Conservation (phyloP, 2,888 invertebrate genomes). For the Dromius quadrimaculatus region DNA sequence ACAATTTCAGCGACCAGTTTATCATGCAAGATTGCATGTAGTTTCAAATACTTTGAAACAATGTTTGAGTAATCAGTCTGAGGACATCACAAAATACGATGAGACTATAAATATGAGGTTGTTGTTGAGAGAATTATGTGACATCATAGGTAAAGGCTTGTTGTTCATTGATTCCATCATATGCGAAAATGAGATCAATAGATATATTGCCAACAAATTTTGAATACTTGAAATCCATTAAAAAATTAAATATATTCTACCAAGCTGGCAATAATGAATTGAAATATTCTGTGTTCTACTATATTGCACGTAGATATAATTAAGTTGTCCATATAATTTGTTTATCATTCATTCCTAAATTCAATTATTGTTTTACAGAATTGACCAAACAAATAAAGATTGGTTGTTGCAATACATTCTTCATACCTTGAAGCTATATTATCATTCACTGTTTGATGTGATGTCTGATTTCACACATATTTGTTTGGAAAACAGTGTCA, state of each 20-base stretch:
- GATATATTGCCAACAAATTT: conserved; percentile 98
- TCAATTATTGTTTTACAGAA: conserved; percentile 70
- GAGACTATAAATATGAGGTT: no score
- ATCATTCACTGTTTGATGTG: conserved; percentile 95
- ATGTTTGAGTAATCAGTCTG: no score
- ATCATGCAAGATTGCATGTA: no score
- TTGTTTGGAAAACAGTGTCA: conserved; percentile 94
- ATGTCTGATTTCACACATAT: conserved; percentile 99
- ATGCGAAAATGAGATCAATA: conserved; percentile 92
- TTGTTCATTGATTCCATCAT: conserved; percentile 83
- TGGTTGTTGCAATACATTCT: conserved; percentile 96
- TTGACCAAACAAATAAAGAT: conserved; percentile 96
- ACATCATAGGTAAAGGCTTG: no score
- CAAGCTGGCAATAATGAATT: conserved; percentile 94
- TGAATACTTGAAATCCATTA: conserved; percentile 96
- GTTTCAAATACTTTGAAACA: no score
- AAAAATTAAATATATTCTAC: conserved; percentile 92
- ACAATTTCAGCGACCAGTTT: no score
- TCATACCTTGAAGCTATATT: conserved; percentile 93
- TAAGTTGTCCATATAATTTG: conserved; percentile 68
- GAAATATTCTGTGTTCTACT: conserved; percentile 96
- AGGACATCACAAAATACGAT: no score
- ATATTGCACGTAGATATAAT: conserved; percentile 97
- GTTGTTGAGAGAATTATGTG: no score
- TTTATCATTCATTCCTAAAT: neutral